Evolutionary conservation across 2,888 invertebrate genomes (phyloP), one percentile per base, ranked within the genome.

Genomic region (Agrotis segetum): DNA sequence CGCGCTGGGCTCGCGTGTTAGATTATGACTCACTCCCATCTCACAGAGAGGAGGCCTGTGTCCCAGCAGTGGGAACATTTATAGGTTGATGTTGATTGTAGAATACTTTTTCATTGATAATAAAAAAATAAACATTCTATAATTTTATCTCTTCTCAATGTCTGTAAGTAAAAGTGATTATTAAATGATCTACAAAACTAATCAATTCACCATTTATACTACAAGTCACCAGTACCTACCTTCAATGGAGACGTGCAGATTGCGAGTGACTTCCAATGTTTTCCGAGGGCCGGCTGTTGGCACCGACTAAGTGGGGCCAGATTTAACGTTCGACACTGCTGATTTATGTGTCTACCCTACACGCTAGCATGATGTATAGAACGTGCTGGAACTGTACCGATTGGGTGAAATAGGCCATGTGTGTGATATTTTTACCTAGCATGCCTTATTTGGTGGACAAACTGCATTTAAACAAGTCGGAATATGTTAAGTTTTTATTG

Each of bases 261-360:
- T 85, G 78, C 82, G 77, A 88, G 83, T 87, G 84, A 85, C 80
- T 87, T 88, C 85, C 85, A 81, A 85, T 89, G 89, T 88, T 90
- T 89, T 87, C 85, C 81, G 75, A 77, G 75, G 80, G 74, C 68
- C 80, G 82, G 76, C 76, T 85, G 86, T 83, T 79, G 86, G 89
- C 87, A 89, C 88, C 88, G 87, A 85, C 80, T 87, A 86, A 90
- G 89, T 86, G 88, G 85, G 77, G 85, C 83, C 87, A 90, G 91
- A 90, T 91, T 91, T 91, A 90, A 88, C 86, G 92, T 91, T 91
- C 91, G 90, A 90, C 87, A 88, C 78, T 58, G 72, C 74, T 90
- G 93, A 93, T 92, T 93, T 93, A 92, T 92, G 86, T 87, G 92
- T 90, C 92, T 90, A 87, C 86, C 79, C 81, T 72, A 78, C 71